A percentile compares a stretch with the other conserved stretches of the same genome.
Evolutionary conservation across 2,797 vertebrate species (phyloP).

Genomic region (Sebastes oblongus): DNA sequence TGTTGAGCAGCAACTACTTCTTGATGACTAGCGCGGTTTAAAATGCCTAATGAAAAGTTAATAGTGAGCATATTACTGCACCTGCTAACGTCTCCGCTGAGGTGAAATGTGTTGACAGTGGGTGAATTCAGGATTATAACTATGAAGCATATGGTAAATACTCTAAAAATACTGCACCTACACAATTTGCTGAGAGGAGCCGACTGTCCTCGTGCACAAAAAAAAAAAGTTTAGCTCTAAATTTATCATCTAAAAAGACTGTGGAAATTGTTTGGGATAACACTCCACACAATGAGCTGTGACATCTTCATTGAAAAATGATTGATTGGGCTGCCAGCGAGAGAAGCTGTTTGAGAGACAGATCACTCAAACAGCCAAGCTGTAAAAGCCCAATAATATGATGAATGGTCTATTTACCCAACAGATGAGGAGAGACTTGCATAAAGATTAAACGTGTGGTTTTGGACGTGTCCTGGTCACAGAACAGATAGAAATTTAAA

Average conservation of each 20-base stretch:
- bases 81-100: conserved; percentile 51
- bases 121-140: conserved; percentile 19
- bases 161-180: neutral
- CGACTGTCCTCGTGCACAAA: neutral
- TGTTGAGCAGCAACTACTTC: conserved; percentile 57
- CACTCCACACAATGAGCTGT: conserved; percentile 71
- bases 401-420: conserved; percentile 79
- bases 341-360: conserved; percentile 70
- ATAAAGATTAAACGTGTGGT: conserved; percentile 65
- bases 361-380: conserved; percentile 76
- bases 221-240: conserved; percentile 40
- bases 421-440: conserved; percentile 70
- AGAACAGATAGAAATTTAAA: conserved; percentile 58
- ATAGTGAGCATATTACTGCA: conserved; percentile 49
- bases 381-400: conserved; percentile 74
- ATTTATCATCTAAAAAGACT: conserved; percentile 51
- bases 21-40: conserved; percentile 69
- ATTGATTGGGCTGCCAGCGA: conserved; percentile 71
- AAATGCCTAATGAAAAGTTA: conserved; percentile 62
- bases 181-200: neutral
- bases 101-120: conserved; percentile 32
- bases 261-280: conserved; percentile 62
- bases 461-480: conserved; percentile 53
- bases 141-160: neutral
- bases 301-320: conserved; percentile 80